Evolutionary conservation across 2,113 vertebrate species (phyloP), one percentile per base, ranked within the genome.

Genomic region (Chloropsis cyanopogon): DNA sequence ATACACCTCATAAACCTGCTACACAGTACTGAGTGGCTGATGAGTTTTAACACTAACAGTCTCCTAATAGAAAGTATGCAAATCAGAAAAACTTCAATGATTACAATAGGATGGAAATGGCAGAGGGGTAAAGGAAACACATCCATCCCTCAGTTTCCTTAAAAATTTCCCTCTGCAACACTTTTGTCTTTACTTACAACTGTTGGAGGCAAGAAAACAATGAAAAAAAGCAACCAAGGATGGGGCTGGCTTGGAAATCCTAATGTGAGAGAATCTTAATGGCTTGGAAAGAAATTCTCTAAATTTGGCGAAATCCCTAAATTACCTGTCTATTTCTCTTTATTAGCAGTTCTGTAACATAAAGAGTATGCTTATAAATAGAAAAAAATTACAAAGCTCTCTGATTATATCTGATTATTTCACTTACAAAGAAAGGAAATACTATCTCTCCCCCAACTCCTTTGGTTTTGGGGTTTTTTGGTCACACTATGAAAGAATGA

Each of bases 301-400:
- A 14, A 17, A 35, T 42, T 66, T 50, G 18, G 31, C 16, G 6
- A 86, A 35, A 66, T 39, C 7, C 23, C 16, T 57, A 28, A 63
- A 65, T 73, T 54, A 53, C 12, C 8, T 86, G 23, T 5, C 29
- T 63, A 76, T 69, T 83, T 41, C 26, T 47, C 9, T 77, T 60
- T 54, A 66, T 21, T 28, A 81, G 46, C 81, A 83, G 35, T 80
- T 92, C 42, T 49, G 20, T 42, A 52, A 42, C 18, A 84, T 47
- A 59, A 94, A 56, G 17, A 85, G 8, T 15, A 77, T 26, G 12
- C 90, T 94, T 86, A 86, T 88, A 93, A 93, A 91, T 39, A 44
- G 44, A 42, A 69, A 78, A 42, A 39, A 82, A 33, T 79, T 49
- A 35, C 16, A 33, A 11, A 44, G 25, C 6, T 81, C 56, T 82